Evolutionary conservation across 2,888 invertebrate genomes (phyloP).

Genomic region (Macaria liturata): DNA sequence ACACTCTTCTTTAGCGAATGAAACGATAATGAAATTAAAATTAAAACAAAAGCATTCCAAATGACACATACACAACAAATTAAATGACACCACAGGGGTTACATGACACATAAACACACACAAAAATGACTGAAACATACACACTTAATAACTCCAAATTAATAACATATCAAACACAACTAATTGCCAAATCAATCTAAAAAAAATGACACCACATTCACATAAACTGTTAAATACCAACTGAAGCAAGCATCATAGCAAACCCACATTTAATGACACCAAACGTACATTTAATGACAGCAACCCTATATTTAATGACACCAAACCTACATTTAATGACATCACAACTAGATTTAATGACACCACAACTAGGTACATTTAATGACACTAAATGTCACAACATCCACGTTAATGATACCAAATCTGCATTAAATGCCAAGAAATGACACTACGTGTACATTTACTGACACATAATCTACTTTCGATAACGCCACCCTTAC

Average conservation of each 20-base stretch:
- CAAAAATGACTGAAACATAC: not conserved
- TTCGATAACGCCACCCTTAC: conserved; percentile 1
- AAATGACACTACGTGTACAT: conserved; percentile 9
- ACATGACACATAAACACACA: too few relatives aligned
- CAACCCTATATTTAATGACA: not conserved
- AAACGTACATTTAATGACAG: not conserved
- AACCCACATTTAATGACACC: too few relatives aligned
- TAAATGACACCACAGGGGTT: too few relatives aligned
- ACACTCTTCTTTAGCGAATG: too few relatives aligned
- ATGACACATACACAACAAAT: too few relatives aligned
- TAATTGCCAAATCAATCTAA: conserved; percentile 1
- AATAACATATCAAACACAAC: not conserved
- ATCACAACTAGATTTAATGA: not conserved
- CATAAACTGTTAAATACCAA: not conserved
- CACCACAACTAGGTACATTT: not conserved
- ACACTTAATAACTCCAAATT: conserved; percentile 1
- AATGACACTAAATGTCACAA: not conserved
- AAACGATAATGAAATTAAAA: too few relatives aligned
- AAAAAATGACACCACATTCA: conserved; percentile 5
- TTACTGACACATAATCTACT: conserved; percentile 6
- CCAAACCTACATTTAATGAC: not conserved
- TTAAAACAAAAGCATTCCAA: too few relatives aligned
- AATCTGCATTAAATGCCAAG: not conserved
- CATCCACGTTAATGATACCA: not conserved
- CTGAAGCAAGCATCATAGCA: not conserved